Conservation (phyloP, 2,888 invertebrate genomes). For the Selenia dentaria region DNA sequence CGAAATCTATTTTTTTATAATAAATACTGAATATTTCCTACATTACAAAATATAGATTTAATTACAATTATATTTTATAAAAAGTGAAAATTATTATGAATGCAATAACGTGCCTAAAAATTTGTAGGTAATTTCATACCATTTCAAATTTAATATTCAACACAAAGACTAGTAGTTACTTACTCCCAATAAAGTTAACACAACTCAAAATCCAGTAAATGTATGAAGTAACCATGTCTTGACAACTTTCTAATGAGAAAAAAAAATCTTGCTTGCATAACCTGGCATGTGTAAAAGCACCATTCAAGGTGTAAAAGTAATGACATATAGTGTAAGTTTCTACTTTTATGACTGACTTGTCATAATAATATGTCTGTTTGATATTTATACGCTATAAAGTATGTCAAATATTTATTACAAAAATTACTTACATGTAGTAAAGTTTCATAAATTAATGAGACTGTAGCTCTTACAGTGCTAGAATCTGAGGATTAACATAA, state of each 20-base stretch:
- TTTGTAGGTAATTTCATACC: too few relatives aligned
- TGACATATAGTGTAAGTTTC: constrained; percentile 17
- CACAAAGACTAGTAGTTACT: too few relatives aligned
- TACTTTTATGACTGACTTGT: constrained; percentile 15
- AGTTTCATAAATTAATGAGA: constrained; percentile 5
- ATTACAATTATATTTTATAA: too few relatives aligned
- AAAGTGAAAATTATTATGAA: too few relatives aligned
- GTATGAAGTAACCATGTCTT: constrained; percentile 17
- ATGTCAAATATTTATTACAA: constrained; percentile 4
- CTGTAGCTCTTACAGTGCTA: too few relatives aligned
- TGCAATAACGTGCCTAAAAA: too few relatives aligned
- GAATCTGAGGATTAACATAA: not conserved
- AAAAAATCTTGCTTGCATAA: constrained; percentile 23
- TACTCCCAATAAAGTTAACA: constrained; percentile 23
- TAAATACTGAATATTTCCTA: too few relatives aligned
- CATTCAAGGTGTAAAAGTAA: constrained; percentile 16
- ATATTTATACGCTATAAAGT: constrained; percentile 1
- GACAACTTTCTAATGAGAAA: constrained; percentile 33
- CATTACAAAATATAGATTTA: too few relatives aligned
- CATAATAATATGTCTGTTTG: constrained; percentile 6
- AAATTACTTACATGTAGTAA: not conserved
- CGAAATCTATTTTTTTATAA: too few relatives aligned
- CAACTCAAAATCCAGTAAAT: constrained; percentile 1
- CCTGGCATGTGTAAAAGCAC: constrained; percentile 5
- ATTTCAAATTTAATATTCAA: too few relatives aligned